phyloP scores from a whole-genome alignment of 1,140 invertebrate species.

The Aphis craccivora region DNA sequence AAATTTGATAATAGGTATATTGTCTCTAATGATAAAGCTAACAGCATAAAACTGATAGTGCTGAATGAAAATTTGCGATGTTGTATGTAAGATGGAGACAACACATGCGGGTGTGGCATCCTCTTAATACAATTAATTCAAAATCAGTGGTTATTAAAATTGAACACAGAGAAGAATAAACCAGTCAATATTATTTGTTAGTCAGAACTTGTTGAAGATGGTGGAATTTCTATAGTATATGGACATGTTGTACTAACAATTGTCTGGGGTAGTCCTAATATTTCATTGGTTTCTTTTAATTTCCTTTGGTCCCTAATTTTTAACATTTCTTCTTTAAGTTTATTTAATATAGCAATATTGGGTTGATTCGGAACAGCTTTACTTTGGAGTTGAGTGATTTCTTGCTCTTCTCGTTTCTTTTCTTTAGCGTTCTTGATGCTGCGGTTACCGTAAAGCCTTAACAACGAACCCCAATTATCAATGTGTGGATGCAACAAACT shows the following conservation, averaged over 20 bases:
- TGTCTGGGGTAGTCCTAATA: background rate
- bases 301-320: slow-evolving; percentile 65
- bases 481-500: slow-evolving; percentile 92
- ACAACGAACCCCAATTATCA: slow-evolving; percentile 90
- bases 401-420: slow-evolving; percentile 92
- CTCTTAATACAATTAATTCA: background rate
- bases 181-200: background rate
- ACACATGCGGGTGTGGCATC: no score
- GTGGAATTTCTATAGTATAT: slow-evolving; percentile 44
- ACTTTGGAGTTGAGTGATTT: slow-evolving; percentile 90
- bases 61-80: no score
- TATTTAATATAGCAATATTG: slow-evolving; percentile 91
- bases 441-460: slow-evolving; percentile 90
- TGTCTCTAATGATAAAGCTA: no score
- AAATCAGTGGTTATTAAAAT: background rate
- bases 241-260: slow-evolving; percentile 27
- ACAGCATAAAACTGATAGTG: no score
- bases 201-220: background rate
- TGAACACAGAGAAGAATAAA: background rate
- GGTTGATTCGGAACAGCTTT: slow-evolving; percentile 90
- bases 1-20: no score
- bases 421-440: slow-evolving; percentile 93
- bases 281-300: slow-evolving; percentile 6
- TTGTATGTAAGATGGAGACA: no score
- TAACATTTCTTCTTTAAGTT: slow-evolving; percentile 86